A percentile compares a stretch with the other conserved stretches of the same genome.
phyloP scores from a whole-genome alignment of 2,113 vertebrate species.

The Microtus oregoni region DNA sequence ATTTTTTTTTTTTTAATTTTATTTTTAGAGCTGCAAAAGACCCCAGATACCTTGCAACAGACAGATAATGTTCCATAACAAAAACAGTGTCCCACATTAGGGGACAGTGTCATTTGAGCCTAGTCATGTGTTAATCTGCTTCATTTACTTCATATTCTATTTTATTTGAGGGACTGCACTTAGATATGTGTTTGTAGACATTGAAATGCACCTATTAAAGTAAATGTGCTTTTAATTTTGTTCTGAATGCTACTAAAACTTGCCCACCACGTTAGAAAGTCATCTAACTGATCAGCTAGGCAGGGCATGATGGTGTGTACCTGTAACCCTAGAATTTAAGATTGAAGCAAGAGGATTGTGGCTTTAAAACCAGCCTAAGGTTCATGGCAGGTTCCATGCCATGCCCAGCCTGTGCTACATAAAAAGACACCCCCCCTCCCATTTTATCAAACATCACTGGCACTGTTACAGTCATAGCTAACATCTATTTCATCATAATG shows the following conservation, averaged over 20 bases:
- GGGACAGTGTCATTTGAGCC: background rate
- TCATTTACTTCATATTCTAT: background rate
- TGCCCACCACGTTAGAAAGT: background rate
- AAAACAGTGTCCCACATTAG: background rate
- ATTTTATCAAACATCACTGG: background rate
- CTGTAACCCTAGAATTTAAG: background rate
- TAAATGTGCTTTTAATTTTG: background rate
- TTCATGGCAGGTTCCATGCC: background rate
- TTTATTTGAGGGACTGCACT: background rate
- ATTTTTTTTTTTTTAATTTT: background rate
- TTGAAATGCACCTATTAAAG: background rate
- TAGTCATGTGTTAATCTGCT: background rate
- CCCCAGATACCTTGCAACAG: background rate
- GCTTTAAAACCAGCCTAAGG: background rate
- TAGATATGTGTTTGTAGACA: background rate
- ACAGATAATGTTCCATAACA: background rate
- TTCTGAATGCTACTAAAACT: background rate
- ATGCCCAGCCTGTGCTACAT: background rate
- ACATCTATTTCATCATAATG: background rate
- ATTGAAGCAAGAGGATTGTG: background rate
- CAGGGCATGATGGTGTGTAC: too few species aligned
- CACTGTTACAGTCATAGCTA: background rate
- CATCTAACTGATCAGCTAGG: background rate
- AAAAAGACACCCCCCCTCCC: background rate
- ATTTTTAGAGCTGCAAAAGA: background rate